Base-by-base conservation (phyloP, 2,888 invertebrate species). In the Cantharis rustica region DNA sequence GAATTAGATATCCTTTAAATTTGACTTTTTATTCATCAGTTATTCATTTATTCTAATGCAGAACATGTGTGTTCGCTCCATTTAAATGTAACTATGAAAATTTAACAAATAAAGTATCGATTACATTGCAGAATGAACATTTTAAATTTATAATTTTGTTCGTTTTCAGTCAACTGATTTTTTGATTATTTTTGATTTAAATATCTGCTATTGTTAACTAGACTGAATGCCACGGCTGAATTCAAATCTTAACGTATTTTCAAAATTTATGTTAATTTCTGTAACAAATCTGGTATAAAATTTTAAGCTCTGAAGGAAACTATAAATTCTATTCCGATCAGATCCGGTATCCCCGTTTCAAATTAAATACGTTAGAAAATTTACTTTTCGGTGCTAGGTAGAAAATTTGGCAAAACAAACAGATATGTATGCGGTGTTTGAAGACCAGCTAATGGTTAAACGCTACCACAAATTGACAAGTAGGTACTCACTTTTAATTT, bases 41-140 rank as follows among this genome's bases (percentile, higher is more conserved):
- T 85, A 86, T 86, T 84, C 85, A 86, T 86, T 80, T 84, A 85
- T 85, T 82, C 84, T 70, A 80, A 82, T 82, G 79, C 78, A 78
- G 80, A 82, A 83, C 85, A 85, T 82, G 84, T 82, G 84, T 84
- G 84, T 75, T 73, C 73, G 62, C 75, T 76, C 73, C 74, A 80
- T 79, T 71, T 78, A 72, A 80, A 76, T 77, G 79, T 11, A 64
- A 71, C 72, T 47, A 64, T 68, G 47, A 69, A 31, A 61, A 47
- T 69, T 31, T 31, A 63, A 20, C 79, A 79, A 80, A 82, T 81
- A 83, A 83, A 83, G 83, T 85, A 85, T 85, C 84, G 79, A 85
- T 85, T 85, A 82, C 84, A 77, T 71, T 81, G 81, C 79, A 81
- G 82, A 80, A 79, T 78, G 73, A 81, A 17, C 72, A 61, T 71